Conservation (phyloP, 2,888 invertebrate genomes). For the Mesorhabditis sp. region DNA sequence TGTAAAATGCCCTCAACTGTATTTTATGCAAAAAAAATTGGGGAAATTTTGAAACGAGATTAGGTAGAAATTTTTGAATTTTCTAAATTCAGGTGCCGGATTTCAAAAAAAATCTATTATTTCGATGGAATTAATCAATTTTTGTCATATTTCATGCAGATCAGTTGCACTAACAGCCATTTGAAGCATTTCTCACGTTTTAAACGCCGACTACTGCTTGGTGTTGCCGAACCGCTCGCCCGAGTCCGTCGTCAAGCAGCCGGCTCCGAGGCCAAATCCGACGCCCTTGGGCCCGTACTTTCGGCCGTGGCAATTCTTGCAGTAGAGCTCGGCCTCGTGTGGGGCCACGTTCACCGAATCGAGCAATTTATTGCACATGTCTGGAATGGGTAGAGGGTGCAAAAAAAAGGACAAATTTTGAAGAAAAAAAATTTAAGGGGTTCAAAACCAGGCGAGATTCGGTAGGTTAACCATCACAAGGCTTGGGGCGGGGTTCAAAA, state of each 20-base stretch:
- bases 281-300: constrained; percentile 94
- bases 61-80: background rate
- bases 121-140: too few species aligned
- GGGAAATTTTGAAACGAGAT: background rate
- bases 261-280: constrained; percentile 96
- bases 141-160: too few species aligned
- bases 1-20: too few species aligned
- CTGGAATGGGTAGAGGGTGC: constrained; percentile 50
- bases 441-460: too few species aligned
- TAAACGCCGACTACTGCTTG: constrained; percentile 18
- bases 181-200: too few species aligned
- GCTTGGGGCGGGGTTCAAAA: too few species aligned
- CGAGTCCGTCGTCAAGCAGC: constrained; percentile 89
- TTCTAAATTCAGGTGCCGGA: too few species aligned
- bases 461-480: too few species aligned
- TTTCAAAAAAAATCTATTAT: too few species aligned
- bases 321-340: constrained; percentile 86
- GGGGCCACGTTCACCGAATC: constrained; percentile 94
- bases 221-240: constrained; percentile 76
- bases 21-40: background rate
- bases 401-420: constrained; percentile 10
- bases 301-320: constrained; percentile 91
- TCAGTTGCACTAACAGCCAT: too few species aligned
- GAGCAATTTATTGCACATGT: constrained; percentile 84
- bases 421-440: too few species aligned